phyloP scores from a whole-genome alignment of 1,140 invertebrate genomes.

The Drosophila teissieri region DNA sequence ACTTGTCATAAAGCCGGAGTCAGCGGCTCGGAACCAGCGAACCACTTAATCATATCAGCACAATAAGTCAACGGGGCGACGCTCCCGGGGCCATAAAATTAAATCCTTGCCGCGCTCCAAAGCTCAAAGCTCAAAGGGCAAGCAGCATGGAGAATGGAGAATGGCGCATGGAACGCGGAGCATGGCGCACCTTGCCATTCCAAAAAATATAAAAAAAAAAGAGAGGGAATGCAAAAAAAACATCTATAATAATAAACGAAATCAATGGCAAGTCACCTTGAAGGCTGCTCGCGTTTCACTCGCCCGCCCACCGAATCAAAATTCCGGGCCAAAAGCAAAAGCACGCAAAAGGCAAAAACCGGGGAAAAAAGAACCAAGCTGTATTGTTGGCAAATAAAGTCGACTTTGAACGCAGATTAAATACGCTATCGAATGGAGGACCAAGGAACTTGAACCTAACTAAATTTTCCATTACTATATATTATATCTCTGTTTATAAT shows the following conservation, averaged over 20 bases:
- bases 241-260: conserved; percentile 45
- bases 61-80: conserved; percentile 65
- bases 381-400: conserved; percentile 7
- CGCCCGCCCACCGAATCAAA: background rate
- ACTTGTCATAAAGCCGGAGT: conserved; percentile 49
- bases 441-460: too few species aligned
- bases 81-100: conserved; percentile 70
- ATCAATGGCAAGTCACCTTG: conserved; percentile 64
- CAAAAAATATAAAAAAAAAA: conserved; percentile 16
- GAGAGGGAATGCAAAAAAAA: background rate
- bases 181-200: background rate
- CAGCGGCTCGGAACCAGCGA: conserved; percentile 34
- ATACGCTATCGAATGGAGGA: background rate
- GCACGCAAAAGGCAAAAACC: conserved; percentile 8
- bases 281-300: conserved; percentile 21
- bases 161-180: background rate
- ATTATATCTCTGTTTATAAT: too few species aligned
- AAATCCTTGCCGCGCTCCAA: conserved; percentile 71
- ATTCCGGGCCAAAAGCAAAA: conserved; percentile 6
- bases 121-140: conserved; percentile 30
- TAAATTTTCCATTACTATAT: too few species aligned
- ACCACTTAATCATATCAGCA: conserved; percentile 80
- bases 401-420: background rate
- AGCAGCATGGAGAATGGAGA: conserved; percentile 2
- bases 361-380: background rate